Evolutionary conservation across 2,888 invertebrate genomes (phyloP).

Genomic region (Cynaeus angustus): DNA sequence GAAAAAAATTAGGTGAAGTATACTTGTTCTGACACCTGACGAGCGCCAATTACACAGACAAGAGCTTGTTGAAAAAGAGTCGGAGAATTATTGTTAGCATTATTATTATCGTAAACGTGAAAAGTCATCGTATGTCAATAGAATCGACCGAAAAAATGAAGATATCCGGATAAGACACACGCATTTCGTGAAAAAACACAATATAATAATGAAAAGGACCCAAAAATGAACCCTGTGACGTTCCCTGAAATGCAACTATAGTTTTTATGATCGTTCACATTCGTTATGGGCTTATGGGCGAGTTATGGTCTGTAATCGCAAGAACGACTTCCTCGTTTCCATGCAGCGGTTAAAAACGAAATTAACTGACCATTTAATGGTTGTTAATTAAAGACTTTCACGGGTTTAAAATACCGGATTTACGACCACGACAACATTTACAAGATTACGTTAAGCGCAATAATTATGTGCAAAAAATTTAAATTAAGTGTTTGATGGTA

Average conservation of each 20-base stretch:
- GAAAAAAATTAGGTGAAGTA: slow-evolving; percentile 32
- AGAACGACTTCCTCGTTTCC: slow-evolving; percentile 30
- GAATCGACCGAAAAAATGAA: neutral
- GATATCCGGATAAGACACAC: slow-evolving; percentile 32
- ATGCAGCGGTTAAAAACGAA: slow-evolving; percentile 27
- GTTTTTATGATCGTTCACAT: slow-evolving; percentile 16
- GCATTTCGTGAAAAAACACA: slow-evolving; percentile 10
- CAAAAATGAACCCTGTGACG: neutral
- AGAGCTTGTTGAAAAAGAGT: slow-evolving; percentile 6
- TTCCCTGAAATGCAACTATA: neutral
- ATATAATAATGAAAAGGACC: slow-evolving; percentile 15
- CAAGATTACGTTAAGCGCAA: slow-evolving; percentile 27
- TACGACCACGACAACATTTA: slow-evolving; percentile 32
- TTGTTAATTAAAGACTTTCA: slow-evolving; percentile 40
- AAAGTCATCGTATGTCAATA: slow-evolving; percentile 13
- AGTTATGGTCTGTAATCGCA: slow-evolving; percentile 15
- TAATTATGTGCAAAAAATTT: slow-evolving; percentile 37
- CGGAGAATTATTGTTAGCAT: neutral
- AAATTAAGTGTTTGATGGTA: slow-evolving; percentile 18
- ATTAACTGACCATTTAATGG: slow-evolving; percentile 42
- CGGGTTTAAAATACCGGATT: slow-evolving; percentile 26
- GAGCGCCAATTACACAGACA: slow-evolving; percentile 23
- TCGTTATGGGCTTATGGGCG: slow-evolving; percentile 23
- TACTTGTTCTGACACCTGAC: slow-evolving; percentile 29
- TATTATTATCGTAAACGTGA: neutral